Evolutionary conservation across 2,888 invertebrate genomes (phyloP), one percentile per base, ranked within the genome.

Genomic region (Lottia gigantea): DNA sequence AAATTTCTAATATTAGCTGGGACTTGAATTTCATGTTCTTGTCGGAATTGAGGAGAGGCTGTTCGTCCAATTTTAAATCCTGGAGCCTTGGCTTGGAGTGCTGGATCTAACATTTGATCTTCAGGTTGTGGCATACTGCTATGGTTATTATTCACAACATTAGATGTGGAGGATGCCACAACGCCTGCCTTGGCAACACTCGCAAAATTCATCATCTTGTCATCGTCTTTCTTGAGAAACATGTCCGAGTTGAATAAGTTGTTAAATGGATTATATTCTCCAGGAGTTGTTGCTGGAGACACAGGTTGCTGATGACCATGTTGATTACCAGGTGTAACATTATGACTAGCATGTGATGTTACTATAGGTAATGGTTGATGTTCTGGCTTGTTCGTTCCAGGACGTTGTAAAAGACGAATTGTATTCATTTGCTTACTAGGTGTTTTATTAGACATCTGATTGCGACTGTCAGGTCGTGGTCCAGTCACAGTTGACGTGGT

Each of bases 251-350:
- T 91, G 82, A 93, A 92, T 1, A 91, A 90, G 86, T 95, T 95
- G 86, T 95, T 71, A 89, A 97, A 96, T 76, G 97, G 91, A 0
- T 95, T 95, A 89, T 96, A 97, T 84, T 95, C 95, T 75, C 92
- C 91, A 0, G 93, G 91, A 19, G 73, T 74, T 64, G 79, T 73
- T 67, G 73, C 70, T 47, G 67, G 70, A 55, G 68, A 73, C 70
- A 69, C 77, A 47, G 64, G 69, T 69, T 65, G 65, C 23, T 62
- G 67, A 31, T 46, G 47, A 40, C 47, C 23, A 46, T 66, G 47
- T 45, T 62, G 71, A 63, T 47, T 61, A 62, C 67, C 62, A 12
- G 25, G 68, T 25, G 46, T 64, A 49, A 45, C 71, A 69, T 25
- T 65, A 65, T 69, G 76, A 77, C 62, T 75, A 71, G 64, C 74